These are phyloP conservation scores for Ochotona curzoniae DNA, from an alignment of 2,113 vertebrate genomes.

Conservation along the genomic window DNA sequence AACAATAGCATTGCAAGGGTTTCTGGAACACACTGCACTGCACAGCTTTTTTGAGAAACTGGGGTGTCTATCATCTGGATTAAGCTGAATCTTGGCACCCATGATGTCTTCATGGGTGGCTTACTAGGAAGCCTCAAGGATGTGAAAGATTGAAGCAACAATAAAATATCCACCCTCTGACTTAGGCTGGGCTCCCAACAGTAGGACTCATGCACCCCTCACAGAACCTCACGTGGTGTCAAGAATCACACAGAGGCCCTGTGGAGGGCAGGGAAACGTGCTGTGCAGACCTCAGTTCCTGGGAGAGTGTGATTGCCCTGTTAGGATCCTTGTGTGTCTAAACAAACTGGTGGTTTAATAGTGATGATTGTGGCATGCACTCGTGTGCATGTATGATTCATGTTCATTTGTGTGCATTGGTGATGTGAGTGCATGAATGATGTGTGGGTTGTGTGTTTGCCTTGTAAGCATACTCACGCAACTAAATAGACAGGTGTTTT, in stretches of 20 bases:
- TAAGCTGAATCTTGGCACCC: neutral
- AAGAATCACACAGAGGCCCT: neutral
- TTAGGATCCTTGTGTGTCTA: too few species aligned
- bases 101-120: neutral
- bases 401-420: too few species aligned
- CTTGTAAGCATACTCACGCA: too few species aligned
- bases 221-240: neutral
- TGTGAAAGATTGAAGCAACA: neutral
- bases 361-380: too few species aligned
- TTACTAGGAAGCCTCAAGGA: neutral
- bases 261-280: neutral
- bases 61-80: neutral
- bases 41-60: neutral
- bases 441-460: too few species aligned
- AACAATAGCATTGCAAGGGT: neutral
- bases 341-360: too few species aligned
- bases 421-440: too few species aligned
- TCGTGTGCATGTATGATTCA: too few species aligned
- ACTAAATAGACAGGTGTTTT: too few species aligned
- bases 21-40: neutral
- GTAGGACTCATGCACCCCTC: neutral
- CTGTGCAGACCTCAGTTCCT: neutral
- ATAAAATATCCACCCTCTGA: neutral
- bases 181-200: neutral
- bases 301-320: neutral